These are phyloP conservation scores for Eupleurogrammus muticus DNA, from an alignment of 2,797 vertebrate genomes.

Conservation along the genomic window DNA sequence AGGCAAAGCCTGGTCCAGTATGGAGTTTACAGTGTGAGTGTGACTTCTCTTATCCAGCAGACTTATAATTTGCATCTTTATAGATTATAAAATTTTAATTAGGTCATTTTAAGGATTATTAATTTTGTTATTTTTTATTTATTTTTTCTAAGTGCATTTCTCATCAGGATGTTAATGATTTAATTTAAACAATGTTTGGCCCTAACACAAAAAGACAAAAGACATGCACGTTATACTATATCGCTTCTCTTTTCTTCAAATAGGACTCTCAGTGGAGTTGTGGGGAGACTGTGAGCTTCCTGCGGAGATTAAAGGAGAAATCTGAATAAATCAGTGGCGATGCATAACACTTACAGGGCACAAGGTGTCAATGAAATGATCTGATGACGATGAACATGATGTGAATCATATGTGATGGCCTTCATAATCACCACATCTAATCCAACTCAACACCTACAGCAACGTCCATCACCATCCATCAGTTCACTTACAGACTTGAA, in stretches of 20 bases:
- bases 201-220: neutral
- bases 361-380: neutral
- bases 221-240: neutral
- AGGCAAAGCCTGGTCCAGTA: too few species aligned
- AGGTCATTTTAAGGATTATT: neutral
- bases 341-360: neutral
- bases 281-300: constrained; percentile 2
- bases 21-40: too few species aligned
- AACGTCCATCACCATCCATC: neutral
- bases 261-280: neutral
- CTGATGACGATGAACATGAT: neutral
- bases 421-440: neutral
- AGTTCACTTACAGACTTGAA: neutral
- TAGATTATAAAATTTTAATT: neutral
- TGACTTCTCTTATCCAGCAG: too few species aligned
- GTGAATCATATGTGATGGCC: neutral
- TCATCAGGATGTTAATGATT: constrained; percentile 1
- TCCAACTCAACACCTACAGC: neutral
- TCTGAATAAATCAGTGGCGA: neutral
- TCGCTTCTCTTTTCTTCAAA: neutral
- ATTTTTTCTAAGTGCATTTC: too few species aligned
- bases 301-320: neutral
- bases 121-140: too few species aligned
- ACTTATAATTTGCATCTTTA: neutral
- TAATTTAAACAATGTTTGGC: neutral